A percentile compares a stretch with the other conserved stretches of the same genome.
Conservation (phyloP, 2,888 invertebrate species). For the Stratiomys singularior region DNA sequence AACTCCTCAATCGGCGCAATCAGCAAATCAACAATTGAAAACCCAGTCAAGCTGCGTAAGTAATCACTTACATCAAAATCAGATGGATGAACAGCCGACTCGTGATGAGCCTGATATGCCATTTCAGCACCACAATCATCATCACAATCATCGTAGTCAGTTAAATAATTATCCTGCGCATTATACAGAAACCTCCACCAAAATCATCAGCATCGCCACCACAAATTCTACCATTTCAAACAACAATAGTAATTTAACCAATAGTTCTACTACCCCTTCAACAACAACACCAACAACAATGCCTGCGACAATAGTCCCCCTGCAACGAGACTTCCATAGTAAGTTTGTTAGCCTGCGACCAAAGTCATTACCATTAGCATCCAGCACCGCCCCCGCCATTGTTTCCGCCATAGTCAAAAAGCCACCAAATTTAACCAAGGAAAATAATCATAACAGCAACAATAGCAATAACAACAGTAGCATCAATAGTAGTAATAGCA, state of each 20-base stretch:
- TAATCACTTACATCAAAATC: conserved; percentile 46
- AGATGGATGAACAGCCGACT: conserved; percentile 59
- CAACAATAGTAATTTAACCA: neutral
- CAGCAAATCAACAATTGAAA: neutral
- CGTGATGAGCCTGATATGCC: conserved; percentile 65
- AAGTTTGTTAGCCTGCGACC: conserved; percentile 59
- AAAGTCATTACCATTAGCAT: conserved; percentile 64
- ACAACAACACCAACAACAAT: neutral
- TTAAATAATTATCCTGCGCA: conserved; percentile 13
- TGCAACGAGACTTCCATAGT: conserved; percentile 47
- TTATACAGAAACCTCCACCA: conserved; percentile 24
- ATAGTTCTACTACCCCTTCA: neutral
- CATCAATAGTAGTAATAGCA: conserved; percentile 52
- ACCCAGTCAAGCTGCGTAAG: conserved; percentile 30
- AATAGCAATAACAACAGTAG: conserved; percentile 51
- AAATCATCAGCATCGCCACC: conserved; percentile 27
- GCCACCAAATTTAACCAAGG: conserved; percentile 60
- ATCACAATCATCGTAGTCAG: conserved; percentile 18
- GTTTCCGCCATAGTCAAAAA: conserved; percentile 66
- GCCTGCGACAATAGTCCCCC: neutral
- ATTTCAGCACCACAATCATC: conserved; percentile 35
- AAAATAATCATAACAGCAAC: conserved; percentile 54
- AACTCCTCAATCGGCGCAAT: neutral
- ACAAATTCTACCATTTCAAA: conserved; percentile 39
- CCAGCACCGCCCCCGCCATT: conserved; percentile 65